Evolutionary conservation across 2,888 invertebrate genomes (phyloP).

Genomic region (Xestia sexstrigata): DNA sequence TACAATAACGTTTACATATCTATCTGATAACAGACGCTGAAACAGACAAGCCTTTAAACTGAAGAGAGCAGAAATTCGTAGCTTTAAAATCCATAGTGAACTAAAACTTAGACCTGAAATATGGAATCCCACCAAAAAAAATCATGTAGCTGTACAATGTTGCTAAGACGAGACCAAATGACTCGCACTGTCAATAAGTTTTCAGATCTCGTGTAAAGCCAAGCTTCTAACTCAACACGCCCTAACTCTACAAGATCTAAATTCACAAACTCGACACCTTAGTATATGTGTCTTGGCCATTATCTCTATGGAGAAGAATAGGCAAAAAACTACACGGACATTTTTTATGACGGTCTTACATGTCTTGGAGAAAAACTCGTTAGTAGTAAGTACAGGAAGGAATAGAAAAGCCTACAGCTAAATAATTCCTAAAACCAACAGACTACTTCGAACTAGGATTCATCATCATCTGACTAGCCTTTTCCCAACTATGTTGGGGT

Average conservation of each 20-base stretch:
- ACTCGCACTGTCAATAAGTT: too few species aligned
- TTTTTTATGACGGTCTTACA: not conserved
- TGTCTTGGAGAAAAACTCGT: not conserved
- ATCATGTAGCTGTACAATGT: too few species aligned
- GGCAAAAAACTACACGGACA: not conserved
- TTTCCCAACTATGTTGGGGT: too few species aligned
- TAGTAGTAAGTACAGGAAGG: not conserved
- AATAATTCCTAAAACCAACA: not conserved
- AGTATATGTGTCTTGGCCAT: too few species aligned
- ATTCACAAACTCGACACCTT: too few species aligned
- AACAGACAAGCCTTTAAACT: not conserved
- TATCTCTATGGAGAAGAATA: not conserved
- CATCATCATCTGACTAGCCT: too few species aligned
- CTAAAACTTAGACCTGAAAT: too few species aligned
- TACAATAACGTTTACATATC: slow-evolving; percentile 3
- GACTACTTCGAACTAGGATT: not conserved
- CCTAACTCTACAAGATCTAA: too few species aligned
- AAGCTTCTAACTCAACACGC: too few species aligned
- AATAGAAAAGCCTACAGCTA: not conserved
- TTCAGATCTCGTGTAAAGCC: too few species aligned
- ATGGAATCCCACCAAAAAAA: too few species aligned
- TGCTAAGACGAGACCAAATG: too few species aligned
- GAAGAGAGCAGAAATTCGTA: not conserved
- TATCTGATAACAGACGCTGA: not conserved
- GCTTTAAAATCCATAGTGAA: not conserved